Conservation (phyloP, 2,113 vertebrate species). For the Callipepla californica region DNA sequence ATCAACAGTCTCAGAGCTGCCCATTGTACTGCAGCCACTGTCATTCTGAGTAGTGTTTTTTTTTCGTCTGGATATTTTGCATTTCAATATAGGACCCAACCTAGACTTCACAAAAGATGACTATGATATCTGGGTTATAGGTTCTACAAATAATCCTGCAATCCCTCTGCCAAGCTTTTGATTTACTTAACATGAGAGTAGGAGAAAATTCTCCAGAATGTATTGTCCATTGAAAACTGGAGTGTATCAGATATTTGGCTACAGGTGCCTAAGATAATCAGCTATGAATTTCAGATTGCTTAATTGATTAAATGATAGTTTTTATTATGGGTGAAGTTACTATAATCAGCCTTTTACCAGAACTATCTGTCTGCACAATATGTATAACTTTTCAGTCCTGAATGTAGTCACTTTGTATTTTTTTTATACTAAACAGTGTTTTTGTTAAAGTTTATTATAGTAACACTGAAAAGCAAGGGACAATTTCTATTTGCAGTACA, state of each 20-base stretch:
- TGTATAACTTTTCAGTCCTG: background rate
- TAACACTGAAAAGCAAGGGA: background rate
- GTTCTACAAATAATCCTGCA: background rate
- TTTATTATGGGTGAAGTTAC: background rate
- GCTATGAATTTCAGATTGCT: background rate
- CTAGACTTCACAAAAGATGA: background rate
- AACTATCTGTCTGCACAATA: background rate
- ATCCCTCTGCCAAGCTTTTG: background rate
- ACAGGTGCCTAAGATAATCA: background rate
- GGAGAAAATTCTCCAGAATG: background rate
- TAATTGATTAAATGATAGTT: background rate
- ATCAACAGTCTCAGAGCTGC: background rate
- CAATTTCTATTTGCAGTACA: background rate
- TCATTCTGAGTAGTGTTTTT: background rate
- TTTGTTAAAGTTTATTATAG: background rate
- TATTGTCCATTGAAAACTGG: background rate
- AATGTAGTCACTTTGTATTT: accelerated
- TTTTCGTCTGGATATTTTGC: background rate
- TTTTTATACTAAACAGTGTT: background rate
- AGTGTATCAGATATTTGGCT: background rate
- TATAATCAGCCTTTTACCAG: background rate
- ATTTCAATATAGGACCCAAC: background rate
- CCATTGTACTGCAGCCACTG: background rate
- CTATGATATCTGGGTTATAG: background rate
- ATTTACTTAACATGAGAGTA: background rate